Evolutionary conservation across 2,113 vertebrate genomes (phyloP), one percentile per base, ranked within the genome.

Genomic region (Sorex fumeus): DNA sequence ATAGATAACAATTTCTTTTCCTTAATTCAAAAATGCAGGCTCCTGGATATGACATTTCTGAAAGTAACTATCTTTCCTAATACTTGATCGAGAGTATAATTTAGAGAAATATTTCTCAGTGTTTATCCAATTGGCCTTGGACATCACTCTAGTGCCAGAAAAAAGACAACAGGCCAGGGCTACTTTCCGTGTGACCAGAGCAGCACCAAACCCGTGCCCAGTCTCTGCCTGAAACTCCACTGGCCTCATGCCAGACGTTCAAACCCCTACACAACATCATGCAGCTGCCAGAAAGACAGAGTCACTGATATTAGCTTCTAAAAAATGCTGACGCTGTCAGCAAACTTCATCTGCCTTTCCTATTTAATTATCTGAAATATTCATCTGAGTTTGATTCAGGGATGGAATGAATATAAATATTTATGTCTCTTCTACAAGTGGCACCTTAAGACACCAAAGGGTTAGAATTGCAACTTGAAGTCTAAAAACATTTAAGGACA

Each of bases 171-270:
- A 75, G 78, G 57, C 90, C 87, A 86, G 64, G 30, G 36, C 66
- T 94, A 30, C 90, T 69, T 94, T 88, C 36, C 69, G 43, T 64
- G 13, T 70, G 88, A 88, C 72, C 47, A 43, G 53, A 74, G 34
- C 81, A 27, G 34, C 25, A 15, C n/a, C 28, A 16, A 90, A 94
- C 88, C 71, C 93, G 83, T 84, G 23, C 47, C 23, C n/a, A 10
- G 57, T 60, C 3, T 77, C 72, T 72, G 62, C 53, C n/a, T 32
- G 64, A 75, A 34, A 10, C 3, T 19, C n/a, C 40, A 13, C 27
- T 78, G 92, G 82, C 60, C 27, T 40, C 3, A 0, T 40, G 71
- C 71, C 86, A 87, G 18, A 3, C 1, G 69, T 18, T 19, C 70
- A 12, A 3, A 28, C 84, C 23, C 28, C 8, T 21, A 77, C 8